Conservation (phyloP, 2,888 invertebrate genomes). For the Drosophila nr. perissopoda region DNA sequence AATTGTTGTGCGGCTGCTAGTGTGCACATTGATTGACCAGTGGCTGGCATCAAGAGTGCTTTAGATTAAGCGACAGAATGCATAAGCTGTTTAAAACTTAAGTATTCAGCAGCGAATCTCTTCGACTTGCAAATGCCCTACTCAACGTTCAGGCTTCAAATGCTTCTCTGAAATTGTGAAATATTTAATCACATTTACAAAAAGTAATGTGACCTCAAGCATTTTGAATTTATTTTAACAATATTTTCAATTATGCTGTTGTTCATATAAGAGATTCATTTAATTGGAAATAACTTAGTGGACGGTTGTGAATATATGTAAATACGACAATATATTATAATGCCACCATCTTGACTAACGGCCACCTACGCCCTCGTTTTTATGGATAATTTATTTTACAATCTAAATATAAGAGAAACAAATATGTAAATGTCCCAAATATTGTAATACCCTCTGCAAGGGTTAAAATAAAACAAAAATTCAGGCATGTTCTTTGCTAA, state of each 20-base stretch:
- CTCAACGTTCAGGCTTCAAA: background rate
- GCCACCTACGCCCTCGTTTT: background rate
- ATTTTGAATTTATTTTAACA: background rate
- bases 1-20: conserved; percentile 8
- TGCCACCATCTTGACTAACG: background rate
- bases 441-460: too few relatives aligned
- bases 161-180: background rate
- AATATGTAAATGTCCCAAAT: background rate
- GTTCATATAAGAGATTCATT: background rate
- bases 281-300: background rate
- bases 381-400: background rate
- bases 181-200: background rate
- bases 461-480: too few relatives aligned
- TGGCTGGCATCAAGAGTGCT: background rate
- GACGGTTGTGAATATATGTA: too few relatives aligned
- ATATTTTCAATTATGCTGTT: too few relatives aligned
- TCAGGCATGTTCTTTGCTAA: too few relatives aligned
- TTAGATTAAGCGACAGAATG: background rate
- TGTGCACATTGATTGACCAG: conserved; percentile 11
- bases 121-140: background rate
- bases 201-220: background rate
- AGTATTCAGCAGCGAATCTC: background rate
- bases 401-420: background rate
- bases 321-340: too few relatives aligned
- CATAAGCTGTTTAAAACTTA: background rate